phyloP scores from a whole-genome alignment of 2,113 vertebrate genomes.

The Erinaceus europaeus region DNA sequence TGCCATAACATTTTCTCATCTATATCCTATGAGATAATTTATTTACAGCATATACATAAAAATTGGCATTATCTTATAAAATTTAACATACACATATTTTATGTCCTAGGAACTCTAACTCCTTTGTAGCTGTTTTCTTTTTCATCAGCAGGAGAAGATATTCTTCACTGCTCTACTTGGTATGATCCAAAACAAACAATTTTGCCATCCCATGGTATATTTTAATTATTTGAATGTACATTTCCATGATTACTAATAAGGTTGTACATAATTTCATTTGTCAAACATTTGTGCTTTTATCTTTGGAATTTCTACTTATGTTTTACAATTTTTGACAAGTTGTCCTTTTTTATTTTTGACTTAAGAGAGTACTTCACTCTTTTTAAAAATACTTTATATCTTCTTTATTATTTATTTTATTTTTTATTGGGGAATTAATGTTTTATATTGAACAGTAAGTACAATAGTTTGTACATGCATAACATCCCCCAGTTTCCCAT shows the following conservation, averaged over 20 bases:
- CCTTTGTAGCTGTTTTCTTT: neutral
- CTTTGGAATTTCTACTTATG: constrained; percentile 17
- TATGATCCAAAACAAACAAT: neutral
- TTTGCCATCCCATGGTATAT: neutral
- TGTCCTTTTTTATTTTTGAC: no score
- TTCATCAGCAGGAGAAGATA: neutral
- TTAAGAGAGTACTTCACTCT: no score
- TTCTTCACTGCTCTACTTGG: neutral
- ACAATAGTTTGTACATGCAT: no score
- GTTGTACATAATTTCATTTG: neutral
- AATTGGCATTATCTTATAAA: no score
- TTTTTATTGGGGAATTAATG: no score
- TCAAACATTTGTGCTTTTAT: neutral
- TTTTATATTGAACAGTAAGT: no score
- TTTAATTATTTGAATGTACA: neutral
- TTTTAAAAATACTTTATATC: no score
- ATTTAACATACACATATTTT: neutral
- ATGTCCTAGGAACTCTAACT: neutral
- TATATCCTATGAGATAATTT: neutral
- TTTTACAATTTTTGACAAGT: no score
- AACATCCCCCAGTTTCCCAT: no score
- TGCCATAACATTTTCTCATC: neutral
- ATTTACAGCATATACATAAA: neutral
- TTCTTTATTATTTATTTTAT: no score
- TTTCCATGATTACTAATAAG: constrained; percentile 31